Conservation (phyloP, 2,113 vertebrate genomes). For the Toxotes chatareus region DNA sequence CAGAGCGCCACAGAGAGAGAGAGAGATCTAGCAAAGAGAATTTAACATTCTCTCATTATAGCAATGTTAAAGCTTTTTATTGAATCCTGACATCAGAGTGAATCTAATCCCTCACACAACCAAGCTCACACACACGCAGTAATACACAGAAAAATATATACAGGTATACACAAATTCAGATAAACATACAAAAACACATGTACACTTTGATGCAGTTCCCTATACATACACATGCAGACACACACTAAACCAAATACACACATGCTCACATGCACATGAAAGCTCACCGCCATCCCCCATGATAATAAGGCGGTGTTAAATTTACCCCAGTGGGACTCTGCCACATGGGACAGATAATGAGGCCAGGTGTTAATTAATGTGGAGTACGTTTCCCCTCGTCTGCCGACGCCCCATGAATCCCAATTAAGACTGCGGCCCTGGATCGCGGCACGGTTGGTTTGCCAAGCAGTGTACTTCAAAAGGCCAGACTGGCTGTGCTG, state of each 20-base stretch:
- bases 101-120: slow-evolving; percentile 40
- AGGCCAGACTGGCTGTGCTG: slow-evolving; percentile 70
- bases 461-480: slow-evolving; percentile 76
- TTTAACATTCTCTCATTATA: slow-evolving; percentile 64
- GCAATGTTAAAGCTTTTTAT: slow-evolving; percentile 67
- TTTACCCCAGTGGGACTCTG: slow-evolving; percentile 72
- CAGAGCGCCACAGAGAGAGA: slow-evolving; percentile 8
- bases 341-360: slow-evolving; percentile 83
- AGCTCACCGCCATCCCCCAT: slow-evolving; percentile 25
- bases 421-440: slow-evolving; percentile 68
- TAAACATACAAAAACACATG: slow-evolving; percentile 5
- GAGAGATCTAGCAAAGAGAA: slow-evolving; percentile 53
- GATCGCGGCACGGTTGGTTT: slow-evolving; percentile 64
- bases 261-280: background rate
- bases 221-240: slow-evolving; percentile 3
- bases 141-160: slow-evolving; percentile 10
- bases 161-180: background rate
- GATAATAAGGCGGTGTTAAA: slow-evolving; percentile 74
- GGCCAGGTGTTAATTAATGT: slow-evolving; percentile 85
- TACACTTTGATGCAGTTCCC: slow-evolving; percentile 8
- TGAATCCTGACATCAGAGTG: slow-evolving; percentile 64
- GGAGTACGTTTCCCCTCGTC: slow-evolving; percentile 69
- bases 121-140: background rate
- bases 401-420: slow-evolving; percentile 72
- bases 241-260: slow-evolving; percentile 6